Percentiles rank a stretch among this genome's conserved stretches.
These are phyloP conservation scores for Drosophila barbarae DNA, from an alignment of 2,888 invertebrate genomes.

Conservation along the genomic window DNA sequence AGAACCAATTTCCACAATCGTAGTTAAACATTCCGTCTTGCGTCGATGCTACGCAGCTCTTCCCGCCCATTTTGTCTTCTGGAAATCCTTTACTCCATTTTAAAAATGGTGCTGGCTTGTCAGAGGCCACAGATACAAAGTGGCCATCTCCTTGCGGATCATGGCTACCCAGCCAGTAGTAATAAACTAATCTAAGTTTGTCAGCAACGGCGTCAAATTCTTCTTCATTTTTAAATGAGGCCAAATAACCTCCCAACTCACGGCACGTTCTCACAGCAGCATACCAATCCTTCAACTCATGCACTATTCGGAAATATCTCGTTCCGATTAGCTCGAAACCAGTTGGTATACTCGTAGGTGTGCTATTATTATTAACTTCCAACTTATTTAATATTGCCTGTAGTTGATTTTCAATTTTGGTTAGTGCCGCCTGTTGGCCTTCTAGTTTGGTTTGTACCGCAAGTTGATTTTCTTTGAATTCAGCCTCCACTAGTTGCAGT, in stretches of 20 bases:
- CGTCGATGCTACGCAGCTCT: not conserved
- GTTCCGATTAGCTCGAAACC: not conserved
- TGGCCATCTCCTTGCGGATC: not conserved
- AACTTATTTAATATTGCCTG: no score
- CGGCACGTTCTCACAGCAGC: not conserved
- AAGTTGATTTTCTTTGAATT: no score
- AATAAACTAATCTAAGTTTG: not conserved
- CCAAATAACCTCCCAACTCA: not conserved
- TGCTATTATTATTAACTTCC: no score
- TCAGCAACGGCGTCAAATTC: not conserved
- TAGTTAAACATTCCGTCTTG: not conserved
- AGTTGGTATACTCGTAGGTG: no score
- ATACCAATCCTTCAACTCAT: fast-evolving
- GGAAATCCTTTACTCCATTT: not conserved
- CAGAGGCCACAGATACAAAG: not conserved
- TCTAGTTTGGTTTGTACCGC: no score
- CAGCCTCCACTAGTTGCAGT: no score
- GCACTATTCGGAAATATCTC: not conserved
- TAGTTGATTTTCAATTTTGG: no score
- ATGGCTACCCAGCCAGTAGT: not conserved
- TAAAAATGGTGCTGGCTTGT: not conserved
- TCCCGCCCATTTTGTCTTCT: fast-evolving
- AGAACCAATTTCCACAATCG: not conserved
- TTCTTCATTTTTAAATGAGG: not conserved
- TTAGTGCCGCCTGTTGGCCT: no score